phyloP scores from a whole-genome alignment of 2,113 vertebrate genomes.

The Amblyornis subalaris region DNA sequence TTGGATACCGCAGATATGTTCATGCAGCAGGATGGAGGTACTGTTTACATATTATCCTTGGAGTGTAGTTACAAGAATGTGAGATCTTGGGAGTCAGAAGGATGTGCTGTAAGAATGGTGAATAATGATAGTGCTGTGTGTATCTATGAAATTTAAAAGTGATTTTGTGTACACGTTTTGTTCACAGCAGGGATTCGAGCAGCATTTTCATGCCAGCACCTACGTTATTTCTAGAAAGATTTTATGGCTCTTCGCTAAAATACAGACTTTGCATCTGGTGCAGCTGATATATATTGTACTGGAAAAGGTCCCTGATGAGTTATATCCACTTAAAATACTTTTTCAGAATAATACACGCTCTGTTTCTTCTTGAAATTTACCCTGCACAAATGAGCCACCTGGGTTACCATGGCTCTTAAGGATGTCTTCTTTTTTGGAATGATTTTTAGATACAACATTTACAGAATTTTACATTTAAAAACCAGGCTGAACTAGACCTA shows the following conservation, averaged over 20 bases:
- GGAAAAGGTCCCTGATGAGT: background rate
- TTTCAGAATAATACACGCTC: background rate
- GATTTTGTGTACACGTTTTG: background rate
- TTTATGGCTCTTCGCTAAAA: conserved; percentile 10
- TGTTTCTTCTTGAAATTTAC: background rate
- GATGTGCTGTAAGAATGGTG: background rate
- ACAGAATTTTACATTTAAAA: background rate
- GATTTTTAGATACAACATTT: background rate
- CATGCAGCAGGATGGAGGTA: conserved; percentile 69
- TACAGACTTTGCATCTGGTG: background rate
- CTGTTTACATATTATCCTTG: background rate
- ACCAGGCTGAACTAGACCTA: background rate
- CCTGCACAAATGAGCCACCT: background rate
- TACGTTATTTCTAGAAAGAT: background rate
- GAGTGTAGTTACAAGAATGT: background rate
- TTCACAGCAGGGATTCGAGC: background rate
- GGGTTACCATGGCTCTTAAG: background rate
- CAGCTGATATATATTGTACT: background rate
- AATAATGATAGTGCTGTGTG: background rate
- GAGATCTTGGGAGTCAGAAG: background rate
- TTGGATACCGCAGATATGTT: conserved; percentile 70
- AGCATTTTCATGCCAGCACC: background rate
- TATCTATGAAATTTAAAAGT: background rate
- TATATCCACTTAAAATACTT: background rate
- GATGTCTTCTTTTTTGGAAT: background rate